Evolutionary conservation across 2,113 vertebrate species (phyloP).

Genomic region (Hystrix brachyura): DNA sequence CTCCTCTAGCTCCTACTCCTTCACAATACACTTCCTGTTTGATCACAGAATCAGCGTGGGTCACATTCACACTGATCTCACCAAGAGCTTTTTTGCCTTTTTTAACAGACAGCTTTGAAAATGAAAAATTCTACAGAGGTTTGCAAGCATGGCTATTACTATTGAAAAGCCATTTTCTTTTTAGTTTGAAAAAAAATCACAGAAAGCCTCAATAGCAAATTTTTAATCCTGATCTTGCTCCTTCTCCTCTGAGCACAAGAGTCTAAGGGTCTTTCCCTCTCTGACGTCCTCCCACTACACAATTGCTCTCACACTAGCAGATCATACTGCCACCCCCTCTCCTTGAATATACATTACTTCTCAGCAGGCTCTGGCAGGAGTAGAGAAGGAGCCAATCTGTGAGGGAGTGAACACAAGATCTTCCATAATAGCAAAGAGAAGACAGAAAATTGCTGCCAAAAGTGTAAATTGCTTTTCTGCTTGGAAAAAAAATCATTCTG

Average conservation of each 20-base stretch:
- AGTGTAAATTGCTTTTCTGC: slow-evolving; percentile 75
- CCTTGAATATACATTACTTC: slow-evolving; percentile 70
- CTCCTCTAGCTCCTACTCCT: background rate
- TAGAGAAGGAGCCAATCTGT: slow-evolving; percentile 67
- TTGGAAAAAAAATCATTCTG: slow-evolving; percentile 37
- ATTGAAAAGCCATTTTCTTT: slow-evolving; percentile 72
- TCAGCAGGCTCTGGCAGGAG: slow-evolving; percentile 73
- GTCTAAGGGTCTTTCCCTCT: slow-evolving; percentile 64
- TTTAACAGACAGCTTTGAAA: slow-evolving; percentile 69
- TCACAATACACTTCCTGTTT: slow-evolving; percentile 3
- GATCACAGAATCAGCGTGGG: slow-evolving; percentile 48
- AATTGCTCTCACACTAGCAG: slow-evolving; percentile 60
- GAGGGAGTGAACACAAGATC: slow-evolving; percentile 72
- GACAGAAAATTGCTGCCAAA: slow-evolving; percentile 75
- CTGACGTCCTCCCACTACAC: slow-evolving; percentile 52
- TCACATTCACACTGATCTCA: slow-evolving; percentile 69
- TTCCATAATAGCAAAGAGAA: slow-evolving; percentile 74
- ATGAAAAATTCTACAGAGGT: slow-evolving; percentile 70
- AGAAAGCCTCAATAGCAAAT: slow-evolving; percentile 64
- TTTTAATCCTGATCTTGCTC: slow-evolving; percentile 62
- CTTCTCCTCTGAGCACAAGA: slow-evolving; percentile 49
- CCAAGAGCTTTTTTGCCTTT: slow-evolving; percentile 43
- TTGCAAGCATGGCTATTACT: slow-evolving; percentile 57
- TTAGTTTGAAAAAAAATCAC: slow-evolving; percentile 50
- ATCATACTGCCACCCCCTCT: slow-evolving; percentile 57